phyloP scores from a whole-genome alignment of 92 coral and sea anemone genomes.

The Pocillopora grandis region DNA sequence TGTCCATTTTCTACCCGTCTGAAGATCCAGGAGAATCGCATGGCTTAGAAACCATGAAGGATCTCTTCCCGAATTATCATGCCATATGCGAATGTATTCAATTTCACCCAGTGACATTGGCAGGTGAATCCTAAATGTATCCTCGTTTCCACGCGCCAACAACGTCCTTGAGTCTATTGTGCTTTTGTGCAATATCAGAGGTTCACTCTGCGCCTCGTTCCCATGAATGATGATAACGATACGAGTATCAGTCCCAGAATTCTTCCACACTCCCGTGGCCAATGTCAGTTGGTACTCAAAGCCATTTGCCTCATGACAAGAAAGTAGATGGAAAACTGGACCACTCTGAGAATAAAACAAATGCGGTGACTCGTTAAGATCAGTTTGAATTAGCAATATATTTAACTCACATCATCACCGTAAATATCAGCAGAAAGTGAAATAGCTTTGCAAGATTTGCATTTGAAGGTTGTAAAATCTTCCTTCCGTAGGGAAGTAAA shows the following conservation, averaged over 20 bases:
- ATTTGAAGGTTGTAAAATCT: no score
- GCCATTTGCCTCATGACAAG: conserved; percentile 14
- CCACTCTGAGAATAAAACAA: conserved; percentile 53
- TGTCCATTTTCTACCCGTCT: conserved; percentile 17
- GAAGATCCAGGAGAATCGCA: conserved; percentile 14
- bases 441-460: no score
- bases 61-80: conserved; percentile 45
- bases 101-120: conserved; percentile 20
- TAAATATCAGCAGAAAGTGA: no score
- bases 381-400: no score
- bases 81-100: conserved; percentile 38
- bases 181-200: no score
- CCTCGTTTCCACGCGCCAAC: conserved; percentile 10
- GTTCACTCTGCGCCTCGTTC: no score
- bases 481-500: no score
- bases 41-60: conserved; percentile 55
- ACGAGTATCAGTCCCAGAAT: no score
- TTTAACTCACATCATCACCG: no score
- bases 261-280: conserved; percentile 36
- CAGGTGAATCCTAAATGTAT: background rate
- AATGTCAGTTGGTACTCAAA: conserved; percentile 2
- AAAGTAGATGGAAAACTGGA: conserved; percentile 53
- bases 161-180: background rate
- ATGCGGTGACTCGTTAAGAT: no score
- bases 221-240: no score